These are phyloP conservation scores for Ranitomeya variabilis DNA, from an alignment of 2,113 vertebrate genomes.

Conservation along the genomic window DNA sequence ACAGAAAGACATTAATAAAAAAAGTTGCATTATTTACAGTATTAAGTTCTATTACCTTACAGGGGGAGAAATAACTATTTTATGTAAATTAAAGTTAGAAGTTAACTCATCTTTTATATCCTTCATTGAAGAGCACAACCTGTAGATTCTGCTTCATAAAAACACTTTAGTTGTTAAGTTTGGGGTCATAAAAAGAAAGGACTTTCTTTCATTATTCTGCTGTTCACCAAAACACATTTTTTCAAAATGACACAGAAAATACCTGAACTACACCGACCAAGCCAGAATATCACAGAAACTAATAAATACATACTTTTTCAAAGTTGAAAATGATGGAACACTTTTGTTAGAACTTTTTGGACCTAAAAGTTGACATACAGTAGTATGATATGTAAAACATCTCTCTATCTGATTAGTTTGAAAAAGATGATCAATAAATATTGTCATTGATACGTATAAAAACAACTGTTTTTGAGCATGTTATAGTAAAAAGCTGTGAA, in stretches of 20 bases:
- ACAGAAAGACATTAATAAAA: too few species aligned
- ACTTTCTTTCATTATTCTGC: constrained; percentile 30
- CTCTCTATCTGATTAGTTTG: neutral
- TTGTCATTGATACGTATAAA: neutral
- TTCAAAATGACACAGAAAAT: constrained; percentile 33
- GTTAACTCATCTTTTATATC: neutral
- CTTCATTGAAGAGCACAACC: neutral
- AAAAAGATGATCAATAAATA: neutral
- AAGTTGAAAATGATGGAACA: neutral
- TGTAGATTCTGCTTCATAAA: neutral
- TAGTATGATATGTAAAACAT: neutral
- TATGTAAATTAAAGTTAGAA: too few species aligned
- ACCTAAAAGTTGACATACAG: neutral
- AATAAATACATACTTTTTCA: constrained; percentile 38
- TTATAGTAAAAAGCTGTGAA: neutral
- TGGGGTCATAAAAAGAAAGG: constrained; percentile 14
- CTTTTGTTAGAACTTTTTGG: neutral
- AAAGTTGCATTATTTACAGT: too few species aligned
- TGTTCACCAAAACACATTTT: constrained; percentile 25
- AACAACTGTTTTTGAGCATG: neutral
- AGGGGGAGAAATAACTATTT: too few species aligned
- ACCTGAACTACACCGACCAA: neutral
- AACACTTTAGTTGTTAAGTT: neutral
- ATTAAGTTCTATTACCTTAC: too few species aligned
- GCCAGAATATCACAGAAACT: neutral